Evolutionary conservation across 2,888 invertebrate species (phyloP).

Genomic region (Drosophila incognita): DNA sequence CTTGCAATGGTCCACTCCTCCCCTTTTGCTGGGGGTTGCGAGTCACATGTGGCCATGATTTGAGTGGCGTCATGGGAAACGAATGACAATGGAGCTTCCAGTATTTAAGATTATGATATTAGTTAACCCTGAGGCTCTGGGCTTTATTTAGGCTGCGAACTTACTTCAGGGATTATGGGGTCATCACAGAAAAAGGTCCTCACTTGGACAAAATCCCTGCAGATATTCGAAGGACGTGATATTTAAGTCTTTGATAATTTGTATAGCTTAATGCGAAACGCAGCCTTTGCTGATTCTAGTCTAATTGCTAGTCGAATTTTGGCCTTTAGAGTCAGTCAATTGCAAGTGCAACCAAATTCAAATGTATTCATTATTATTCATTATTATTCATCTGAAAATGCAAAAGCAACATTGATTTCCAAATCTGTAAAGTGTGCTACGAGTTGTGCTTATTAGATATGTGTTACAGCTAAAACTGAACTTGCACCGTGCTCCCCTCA

Average conservation of each 20-base stretch:
- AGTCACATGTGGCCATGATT: conserved; percentile 43
- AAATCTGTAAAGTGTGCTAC: not conserved
- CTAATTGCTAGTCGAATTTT: not conserved
- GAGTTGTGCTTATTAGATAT: not conserved
- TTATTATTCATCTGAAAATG: not conserved
- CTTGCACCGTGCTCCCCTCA: not conserved
- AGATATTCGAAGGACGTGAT: not conserved
- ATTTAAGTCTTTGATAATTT: not conserved
- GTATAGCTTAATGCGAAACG: not conserved
- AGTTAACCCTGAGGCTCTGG: not conserved
- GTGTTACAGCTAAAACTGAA: not conserved
- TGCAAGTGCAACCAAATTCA: not conserved
- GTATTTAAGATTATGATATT: conserved; percentile 39
- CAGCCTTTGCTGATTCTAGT: not conserved
- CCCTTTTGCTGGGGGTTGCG: conserved; percentile 14
- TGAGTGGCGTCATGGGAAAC: conserved; percentile 36
- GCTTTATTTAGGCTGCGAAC: not conserved
- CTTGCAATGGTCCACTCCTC: not conserved
- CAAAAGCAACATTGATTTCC: not conserved
- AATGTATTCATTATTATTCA: not conserved
- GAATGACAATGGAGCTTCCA: conserved; percentile 23
- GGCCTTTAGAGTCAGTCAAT: not conserved
- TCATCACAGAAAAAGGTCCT: not conserved
- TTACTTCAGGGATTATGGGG: not conserved
- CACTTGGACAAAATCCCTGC: not conserved